Percentiles rank a stretch among this genome's conserved stretches.
Conservation (phyloP, 2,113 vertebrate genomes). For the Carollia perspicillata region DNA sequence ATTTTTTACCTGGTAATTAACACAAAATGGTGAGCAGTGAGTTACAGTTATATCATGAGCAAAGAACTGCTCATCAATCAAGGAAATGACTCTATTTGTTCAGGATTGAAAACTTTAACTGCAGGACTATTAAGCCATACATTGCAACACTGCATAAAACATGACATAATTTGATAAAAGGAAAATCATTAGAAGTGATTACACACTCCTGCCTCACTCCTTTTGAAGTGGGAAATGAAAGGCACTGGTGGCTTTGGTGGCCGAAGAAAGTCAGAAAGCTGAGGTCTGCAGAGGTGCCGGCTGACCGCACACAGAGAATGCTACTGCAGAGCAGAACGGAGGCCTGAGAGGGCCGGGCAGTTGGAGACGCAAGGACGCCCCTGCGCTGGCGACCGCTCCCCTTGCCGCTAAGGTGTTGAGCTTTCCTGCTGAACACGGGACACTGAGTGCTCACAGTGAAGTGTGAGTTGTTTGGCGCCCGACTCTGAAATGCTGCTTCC, state of each 20-base stretch:
- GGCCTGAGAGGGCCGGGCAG: background rate
- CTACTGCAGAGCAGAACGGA: background rate
- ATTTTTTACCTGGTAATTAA: slow-evolving; percentile 44
- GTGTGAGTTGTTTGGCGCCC: background rate
- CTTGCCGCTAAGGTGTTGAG: background rate
- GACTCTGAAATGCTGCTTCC: background rate
- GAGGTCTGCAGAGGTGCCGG: background rate
- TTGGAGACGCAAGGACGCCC: background rate
- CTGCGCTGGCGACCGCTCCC: background rate
- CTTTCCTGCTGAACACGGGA: background rate
- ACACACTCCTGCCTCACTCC: background rate
- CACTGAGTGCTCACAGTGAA: background rate
- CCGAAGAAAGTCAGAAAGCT: background rate
- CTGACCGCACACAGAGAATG: background rate
- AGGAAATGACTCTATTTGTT: slow-evolving; percentile 36
- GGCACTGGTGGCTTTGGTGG: background rate
- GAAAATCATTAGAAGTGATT: slow-evolving; percentile 28
- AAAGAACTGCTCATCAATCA: slow-evolving; percentile 44
- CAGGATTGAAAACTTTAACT: background rate
- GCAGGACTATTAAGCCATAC: background rate
- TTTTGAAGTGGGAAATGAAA: slow-evolving; percentile 5
- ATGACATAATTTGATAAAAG: background rate
- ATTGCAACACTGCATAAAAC: slow-evolving; percentile 27
- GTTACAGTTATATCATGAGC: background rate
- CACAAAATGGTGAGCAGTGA: background rate